Conservation (phyloP, 2,797 vertebrate genomes). For the Limnodromus scolopaceus region DNA sequence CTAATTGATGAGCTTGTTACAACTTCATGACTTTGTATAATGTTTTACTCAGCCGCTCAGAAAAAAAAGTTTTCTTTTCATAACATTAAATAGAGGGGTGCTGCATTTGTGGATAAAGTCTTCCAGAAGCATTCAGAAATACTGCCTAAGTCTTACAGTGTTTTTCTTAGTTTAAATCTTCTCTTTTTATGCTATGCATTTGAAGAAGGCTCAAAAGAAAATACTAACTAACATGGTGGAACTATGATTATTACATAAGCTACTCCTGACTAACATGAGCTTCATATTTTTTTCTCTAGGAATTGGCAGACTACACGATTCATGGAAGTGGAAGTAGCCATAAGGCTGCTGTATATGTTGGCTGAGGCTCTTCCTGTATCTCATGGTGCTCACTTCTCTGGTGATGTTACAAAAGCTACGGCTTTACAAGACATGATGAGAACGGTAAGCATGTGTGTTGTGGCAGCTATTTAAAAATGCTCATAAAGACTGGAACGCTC, state of each 20-base stretch:
- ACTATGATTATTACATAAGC: background rate
- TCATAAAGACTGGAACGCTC: background rate
- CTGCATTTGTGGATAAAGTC: background rate
- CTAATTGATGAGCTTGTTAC: background rate
- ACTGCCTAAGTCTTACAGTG: background rate
- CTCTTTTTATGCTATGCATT: background rate
- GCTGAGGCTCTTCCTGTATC: slow-evolving; percentile 95
- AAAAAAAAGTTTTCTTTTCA: background rate
- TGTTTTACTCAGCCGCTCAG: background rate
- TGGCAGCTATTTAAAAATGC: background rate
- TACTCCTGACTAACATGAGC: background rate
- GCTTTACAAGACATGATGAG: slow-evolving; percentile 98
- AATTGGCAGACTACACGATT: slow-evolving; percentile 90
- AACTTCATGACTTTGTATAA: background rate
- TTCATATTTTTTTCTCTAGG: slow-evolving; percentile 69
- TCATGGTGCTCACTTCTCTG: slow-evolving; percentile 95
- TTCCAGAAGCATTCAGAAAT: background rate
- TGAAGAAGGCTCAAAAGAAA: background rate
- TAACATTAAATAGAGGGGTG: background rate
- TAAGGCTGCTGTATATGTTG: slow-evolving; percentile 95
- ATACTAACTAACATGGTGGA: background rate
- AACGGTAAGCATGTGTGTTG: slow-evolving; percentile 81
- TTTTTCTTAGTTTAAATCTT: background rate
- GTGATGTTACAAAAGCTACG: slow-evolving; percentile 91
- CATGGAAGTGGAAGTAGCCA: slow-evolving; percentile 97